These are phyloP conservation scores for Zeugodacus cucurbitae DNA, from an alignment of 1,140 invertebrate species.

Conservation along the genomic window DNA sequence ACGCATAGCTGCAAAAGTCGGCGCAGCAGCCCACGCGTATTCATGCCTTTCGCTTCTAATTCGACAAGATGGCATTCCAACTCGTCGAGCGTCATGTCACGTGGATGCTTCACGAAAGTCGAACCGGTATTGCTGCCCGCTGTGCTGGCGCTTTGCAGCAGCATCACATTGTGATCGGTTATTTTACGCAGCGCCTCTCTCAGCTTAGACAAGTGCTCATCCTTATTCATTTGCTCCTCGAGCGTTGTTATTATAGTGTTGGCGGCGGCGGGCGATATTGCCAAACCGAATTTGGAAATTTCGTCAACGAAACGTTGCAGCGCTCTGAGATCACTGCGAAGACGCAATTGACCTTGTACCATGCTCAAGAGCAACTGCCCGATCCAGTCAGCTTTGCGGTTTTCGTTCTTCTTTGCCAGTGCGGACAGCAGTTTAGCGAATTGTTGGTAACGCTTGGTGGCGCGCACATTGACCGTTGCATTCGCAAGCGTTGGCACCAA, in stretches of 20 bases:
- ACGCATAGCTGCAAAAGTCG: constrained; percentile 67
- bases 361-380: constrained; percentile 54
- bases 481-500: constrained; percentile 49
- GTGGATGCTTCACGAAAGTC: constrained; percentile 58
- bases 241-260: constrained; percentile 42
- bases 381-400: constrained; percentile 53
- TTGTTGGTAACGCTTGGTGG: constrained; percentile 54
- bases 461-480: constrained; percentile 53
- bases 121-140: constrained; percentile 48
- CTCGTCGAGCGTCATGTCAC: constrained; percentile 68
- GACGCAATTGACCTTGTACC: constrained; percentile 51
- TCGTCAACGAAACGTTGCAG: constrained; percentile 54
- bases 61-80: constrained; percentile 69
- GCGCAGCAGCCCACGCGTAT: constrained; percentile 66
- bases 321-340: constrained; percentile 49
- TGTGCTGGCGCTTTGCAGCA: constrained; percentile 46
- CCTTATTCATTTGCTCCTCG: neutral
- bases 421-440: constrained; percentile 53
- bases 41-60: constrained; percentile 66
- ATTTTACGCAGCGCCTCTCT: constrained; percentile 52
- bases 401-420: constrained; percentile 47
- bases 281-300: constrained; percentile 50
- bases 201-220: constrained; percentile 21
- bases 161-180: constrained; percentile 46
- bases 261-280: constrained; percentile 53